These are phyloP conservation scores for Spilarctia lutea DNA, from an alignment of 2,888 invertebrate species.

Conservation along the genomic window DNA sequence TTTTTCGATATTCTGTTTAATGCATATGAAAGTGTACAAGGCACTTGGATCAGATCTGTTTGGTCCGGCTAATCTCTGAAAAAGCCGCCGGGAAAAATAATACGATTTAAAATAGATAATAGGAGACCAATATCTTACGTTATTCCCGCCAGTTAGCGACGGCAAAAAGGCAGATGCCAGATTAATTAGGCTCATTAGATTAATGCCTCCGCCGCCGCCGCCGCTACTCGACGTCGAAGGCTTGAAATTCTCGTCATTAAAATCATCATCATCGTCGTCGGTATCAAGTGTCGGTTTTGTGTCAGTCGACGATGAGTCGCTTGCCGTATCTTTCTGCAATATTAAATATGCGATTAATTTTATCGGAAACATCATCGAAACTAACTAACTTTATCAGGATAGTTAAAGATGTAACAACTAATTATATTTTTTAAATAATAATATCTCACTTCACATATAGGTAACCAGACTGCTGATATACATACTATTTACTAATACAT, in stretches of 20 bases:
- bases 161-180: constrained; percentile 70
- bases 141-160: constrained; percentile 59
- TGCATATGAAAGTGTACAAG: too few relatives aligned
- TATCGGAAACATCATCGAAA: neutral
- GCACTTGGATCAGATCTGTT: too few relatives aligned
- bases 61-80: too few relatives aligned
- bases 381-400: too few relatives aligned
- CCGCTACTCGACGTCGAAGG: constrained; percentile 41
- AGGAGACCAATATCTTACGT: constrained; percentile 58
- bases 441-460: too few relatives aligned
- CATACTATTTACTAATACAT: too few relatives aligned
- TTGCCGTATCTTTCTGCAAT: constrained; percentile 21
- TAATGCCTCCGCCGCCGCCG: constrained; percentile 64
- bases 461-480: too few relatives aligned
- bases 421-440: too few relatives aligned
- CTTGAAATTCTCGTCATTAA: constrained; percentile 59
- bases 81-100: too few relatives aligned
- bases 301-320: neutral
- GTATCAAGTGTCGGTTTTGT: constrained; percentile 35
- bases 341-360: neutral
- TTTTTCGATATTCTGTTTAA: too few relatives aligned
- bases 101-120: neutral
- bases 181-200: constrained; percentile 71
- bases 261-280: constrained; percentile 57
- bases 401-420: too few relatives aligned